Conservation (phyloP, 1,140 invertebrate genomes). For the Battus philenor region DNA sequence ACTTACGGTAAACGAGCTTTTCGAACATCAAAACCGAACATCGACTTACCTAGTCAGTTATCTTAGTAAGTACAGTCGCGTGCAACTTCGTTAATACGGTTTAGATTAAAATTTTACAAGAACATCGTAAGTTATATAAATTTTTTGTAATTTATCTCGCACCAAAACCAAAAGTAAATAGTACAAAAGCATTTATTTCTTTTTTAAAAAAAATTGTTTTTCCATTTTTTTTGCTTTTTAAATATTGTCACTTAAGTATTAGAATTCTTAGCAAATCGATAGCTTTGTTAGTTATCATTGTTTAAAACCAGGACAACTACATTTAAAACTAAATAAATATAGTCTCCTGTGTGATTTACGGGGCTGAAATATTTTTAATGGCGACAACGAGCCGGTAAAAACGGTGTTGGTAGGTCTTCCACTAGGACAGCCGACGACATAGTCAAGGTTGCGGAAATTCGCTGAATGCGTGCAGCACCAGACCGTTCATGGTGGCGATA, state of each 20-base stretch:
- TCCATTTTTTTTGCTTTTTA: not conserved
- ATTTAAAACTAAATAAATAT: too few species aligned
- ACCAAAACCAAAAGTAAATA: not conserved
- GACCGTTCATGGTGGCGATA: too few species aligned
- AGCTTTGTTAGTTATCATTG: too few species aligned
- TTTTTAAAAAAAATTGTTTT: not conserved
- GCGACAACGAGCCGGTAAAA: too few species aligned
- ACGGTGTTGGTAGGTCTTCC: too few species aligned
- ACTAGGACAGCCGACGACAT: too few species aligned
- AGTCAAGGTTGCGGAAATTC: too few species aligned
- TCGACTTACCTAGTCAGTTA: not conserved
- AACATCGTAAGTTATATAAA: not conserved
- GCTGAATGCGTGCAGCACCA: too few species aligned
- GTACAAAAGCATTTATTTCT: too few species aligned
- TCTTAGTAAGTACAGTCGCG: not conserved
- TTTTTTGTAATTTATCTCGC: not conserved
- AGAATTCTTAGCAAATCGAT: not conserved
- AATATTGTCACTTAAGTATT: not conserved
- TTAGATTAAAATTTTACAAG: not conserved
- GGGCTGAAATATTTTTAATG: too few species aligned
- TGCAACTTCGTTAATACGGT: not conserved
- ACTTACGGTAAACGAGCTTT: not conserved
- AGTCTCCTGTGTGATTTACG: too few species aligned
- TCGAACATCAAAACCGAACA: slow-evolving; percentile 1
- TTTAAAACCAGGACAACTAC: too few species aligned